Evolutionary conservation across 2,797 vertebrate species (phyloP).

Genomic region (Hippocampus kuda): DNA sequence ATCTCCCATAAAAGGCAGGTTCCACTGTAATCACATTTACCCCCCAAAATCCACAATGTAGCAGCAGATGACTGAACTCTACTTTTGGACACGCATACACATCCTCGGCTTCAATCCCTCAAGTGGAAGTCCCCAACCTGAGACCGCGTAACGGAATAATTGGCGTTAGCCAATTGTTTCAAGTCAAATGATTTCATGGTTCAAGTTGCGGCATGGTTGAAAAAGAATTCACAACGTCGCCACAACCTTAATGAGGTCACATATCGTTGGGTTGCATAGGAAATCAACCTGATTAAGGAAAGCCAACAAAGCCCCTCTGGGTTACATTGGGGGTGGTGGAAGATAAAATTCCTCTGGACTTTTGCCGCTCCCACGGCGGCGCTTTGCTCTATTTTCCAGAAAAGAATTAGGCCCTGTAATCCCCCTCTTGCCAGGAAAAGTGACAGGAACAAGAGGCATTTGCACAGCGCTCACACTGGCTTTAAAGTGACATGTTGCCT

Average conservation of each 20-base stretch:
- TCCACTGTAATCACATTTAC: too few relatives aligned
- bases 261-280: background rate
- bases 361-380: background rate
- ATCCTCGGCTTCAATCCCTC: too few relatives aligned
- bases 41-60: too few relatives aligned
- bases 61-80: too few relatives aligned
- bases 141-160: too few relatives aligned
- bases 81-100: too few relatives aligned
- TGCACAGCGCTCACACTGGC: background rate
- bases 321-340: background rate
- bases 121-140: too few relatives aligned
- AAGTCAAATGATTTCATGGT: too few relatives aligned
- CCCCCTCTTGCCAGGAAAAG: background rate
- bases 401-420: background rate
- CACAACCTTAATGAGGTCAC: background rate
- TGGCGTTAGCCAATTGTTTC: too few relatives aligned
- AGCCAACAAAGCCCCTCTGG: background rate
- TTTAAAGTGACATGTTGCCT: background rate
- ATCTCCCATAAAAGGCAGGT: too few relatives aligned
- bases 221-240: background rate
- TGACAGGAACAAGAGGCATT: background rate
- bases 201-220: background rate
- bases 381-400: slow-evolving; percentile 1
- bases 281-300: background rate
- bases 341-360: background rate